phyloP scores from a whole-genome alignment of 2,888 invertebrate genomes.

The Cephus spinipes region DNA sequence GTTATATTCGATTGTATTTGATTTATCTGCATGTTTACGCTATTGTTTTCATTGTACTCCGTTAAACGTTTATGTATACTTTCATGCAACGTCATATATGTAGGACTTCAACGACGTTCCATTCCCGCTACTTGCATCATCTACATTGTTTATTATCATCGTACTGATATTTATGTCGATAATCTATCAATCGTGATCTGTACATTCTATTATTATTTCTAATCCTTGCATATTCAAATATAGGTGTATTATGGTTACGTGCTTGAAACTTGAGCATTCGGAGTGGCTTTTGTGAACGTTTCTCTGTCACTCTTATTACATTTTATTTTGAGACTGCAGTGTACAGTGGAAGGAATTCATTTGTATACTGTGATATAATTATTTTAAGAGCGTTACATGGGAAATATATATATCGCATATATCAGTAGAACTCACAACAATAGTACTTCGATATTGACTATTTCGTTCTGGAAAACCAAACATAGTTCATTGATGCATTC shows the following conservation, averaged over 20 bases:
- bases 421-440: too few species aligned
- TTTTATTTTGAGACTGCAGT: slow-evolving; percentile 6
- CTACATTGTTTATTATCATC: not conserved
- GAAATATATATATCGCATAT: not conserved
- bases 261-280: too few species aligned
- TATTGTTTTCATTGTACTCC: not conserved
- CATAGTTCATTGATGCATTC: not conserved
- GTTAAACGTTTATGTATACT: not conserved
- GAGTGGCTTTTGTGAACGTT: too few species aligned
- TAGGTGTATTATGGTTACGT: too few species aligned
- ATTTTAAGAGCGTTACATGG: not conserved
- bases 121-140: not conserved
- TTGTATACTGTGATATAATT: slow-evolving; percentile 8
- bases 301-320: not conserved
- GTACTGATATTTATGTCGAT: too few species aligned
- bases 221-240: too few species aligned
- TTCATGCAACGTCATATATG: not conserved
- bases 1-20: not conserved
- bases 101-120: not conserved
- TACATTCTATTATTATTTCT: too few species aligned
- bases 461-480: too few species aligned
- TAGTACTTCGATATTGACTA: too few species aligned
- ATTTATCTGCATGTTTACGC: not conserved
- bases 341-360: slow-evolving; percentile 11
- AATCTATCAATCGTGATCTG: too few species aligned